Conservation (phyloP, 1,140 invertebrate species). For the Drosophila tani region DNA sequence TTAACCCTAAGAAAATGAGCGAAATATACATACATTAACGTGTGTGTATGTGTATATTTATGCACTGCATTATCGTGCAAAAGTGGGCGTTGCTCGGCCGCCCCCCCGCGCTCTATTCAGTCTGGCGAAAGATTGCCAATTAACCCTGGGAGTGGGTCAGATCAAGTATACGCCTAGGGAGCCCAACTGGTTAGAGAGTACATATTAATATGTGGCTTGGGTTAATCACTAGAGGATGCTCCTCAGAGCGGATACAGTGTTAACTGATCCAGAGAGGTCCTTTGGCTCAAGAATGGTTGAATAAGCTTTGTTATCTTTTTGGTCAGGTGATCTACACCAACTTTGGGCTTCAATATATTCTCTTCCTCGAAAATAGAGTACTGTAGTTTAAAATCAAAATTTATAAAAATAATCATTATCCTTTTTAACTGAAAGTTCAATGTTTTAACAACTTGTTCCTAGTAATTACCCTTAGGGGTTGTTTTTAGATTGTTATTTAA, state of each 20-base stretch:
- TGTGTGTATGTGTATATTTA: background rate
- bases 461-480: too few relatives aligned
- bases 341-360: too few relatives aligned
- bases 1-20: slow-evolving; percentile 29
- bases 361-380: too few relatives aligned
- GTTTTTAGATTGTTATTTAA: background rate
- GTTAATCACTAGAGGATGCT: slow-evolving; percentile 29
- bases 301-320: background rate
- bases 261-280: background rate
- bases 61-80: slow-evolving; percentile 1
- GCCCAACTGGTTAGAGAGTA: slow-evolving; percentile 2
- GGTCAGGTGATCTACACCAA: too few relatives aligned
- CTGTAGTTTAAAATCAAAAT: too few relatives aligned
- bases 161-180: slow-evolving; percentile 27
- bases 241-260: background rate
- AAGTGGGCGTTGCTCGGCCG: slow-evolving; percentile 24
- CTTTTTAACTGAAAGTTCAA: too few relatives aligned
- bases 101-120: background rate
- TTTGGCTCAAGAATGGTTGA: background rate
- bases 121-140: slow-evolving; percentile 49
- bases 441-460: too few relatives aligned
- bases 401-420: too few relatives aligned
- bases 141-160: slow-evolving; percentile 48
- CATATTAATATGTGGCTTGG: slow-evolving; percentile 24
- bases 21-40: background rate